phyloP scores from a whole-genome alignment of 1,140 invertebrate species.

The Meloidogyne chitwoodi region DNA sequence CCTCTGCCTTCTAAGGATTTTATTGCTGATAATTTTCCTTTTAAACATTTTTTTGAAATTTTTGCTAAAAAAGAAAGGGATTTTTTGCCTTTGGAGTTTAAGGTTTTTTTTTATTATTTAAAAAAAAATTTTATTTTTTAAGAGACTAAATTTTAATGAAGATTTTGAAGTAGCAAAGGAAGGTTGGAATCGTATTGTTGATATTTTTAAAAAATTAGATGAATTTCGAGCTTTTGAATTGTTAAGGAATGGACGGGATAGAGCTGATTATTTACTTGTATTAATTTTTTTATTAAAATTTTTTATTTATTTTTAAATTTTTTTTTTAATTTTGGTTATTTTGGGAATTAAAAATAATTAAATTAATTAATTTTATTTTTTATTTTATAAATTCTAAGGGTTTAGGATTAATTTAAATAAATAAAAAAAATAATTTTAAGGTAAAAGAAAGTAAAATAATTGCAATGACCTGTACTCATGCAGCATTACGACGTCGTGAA shows the following conservation, averaged over 20 bases:
- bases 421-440: constrained; percentile 28
- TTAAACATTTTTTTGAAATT: constrained; percentile 81
- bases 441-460: constrained; percentile 99
- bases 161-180: constrained; percentile 86
- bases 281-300: no score
- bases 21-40: constrained; percentile 73
- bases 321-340: neutral
- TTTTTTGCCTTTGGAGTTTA: constrained; percentile 12
- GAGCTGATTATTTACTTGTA: constrained; percentile 83
- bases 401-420: no score
- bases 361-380: no score
- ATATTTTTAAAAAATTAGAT: constrained; percentile 92
- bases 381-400: no score
- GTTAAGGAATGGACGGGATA: constrained; percentile 83
- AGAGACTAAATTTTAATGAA: constrained; percentile 70
- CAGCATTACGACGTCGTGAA: constrained; percentile 90
- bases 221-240: constrained; percentile 95
- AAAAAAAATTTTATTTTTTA: neutral
- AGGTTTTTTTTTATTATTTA: constrained; percentile 8
- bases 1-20: neutral
- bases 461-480: constrained; percentile 99
- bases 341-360: no score
- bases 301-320: neutral
- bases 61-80: constrained; percentile 67
- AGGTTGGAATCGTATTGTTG: constrained; percentile 88